These are phyloP conservation scores for Podarcis muralis DNA, from an alignment of 2,113 vertebrate genomes.

Conservation along the genomic window DNA sequence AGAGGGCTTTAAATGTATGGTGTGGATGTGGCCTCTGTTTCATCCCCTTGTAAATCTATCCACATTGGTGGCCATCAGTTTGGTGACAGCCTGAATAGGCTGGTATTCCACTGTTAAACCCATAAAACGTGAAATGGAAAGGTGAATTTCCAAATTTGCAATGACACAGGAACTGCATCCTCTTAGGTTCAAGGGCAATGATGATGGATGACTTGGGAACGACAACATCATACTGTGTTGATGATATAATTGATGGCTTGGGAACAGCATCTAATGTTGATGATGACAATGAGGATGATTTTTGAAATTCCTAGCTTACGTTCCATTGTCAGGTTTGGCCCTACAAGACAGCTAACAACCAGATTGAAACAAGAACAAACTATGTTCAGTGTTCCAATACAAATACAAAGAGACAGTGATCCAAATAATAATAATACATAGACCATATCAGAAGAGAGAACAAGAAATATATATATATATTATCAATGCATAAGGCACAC, in stretches of 20 bases:
- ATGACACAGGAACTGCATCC: neutral
- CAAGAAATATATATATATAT: no score
- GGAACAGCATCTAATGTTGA: neutral
- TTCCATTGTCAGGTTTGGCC: neutral
- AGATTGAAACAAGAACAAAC: neutral
- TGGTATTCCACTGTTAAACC: neutral
- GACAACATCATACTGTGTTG: no score
- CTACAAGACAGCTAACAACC: neutral
- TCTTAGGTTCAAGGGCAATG: neutral
- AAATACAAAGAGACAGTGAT: neutral
- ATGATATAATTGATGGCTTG: no score
- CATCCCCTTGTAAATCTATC: no score
- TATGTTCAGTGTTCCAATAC: no score
- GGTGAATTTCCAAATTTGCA: neutral
- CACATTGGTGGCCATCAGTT: neutral
- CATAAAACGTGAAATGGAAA: neutral
- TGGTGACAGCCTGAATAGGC: neutral
- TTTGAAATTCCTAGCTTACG: neutral
- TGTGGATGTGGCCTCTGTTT: no score
- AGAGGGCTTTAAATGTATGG: no score
- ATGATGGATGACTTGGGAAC: neutral
- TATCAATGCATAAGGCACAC: neutral
- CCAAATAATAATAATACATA: neutral
- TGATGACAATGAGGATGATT: no score
- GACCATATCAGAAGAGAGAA: neutral